Percentiles rank a stretch among this genome's conserved stretches.
Evolutionary conservation across 2,797 vertebrate genomes (phyloP).

Genomic region (Alcedo quadribrachys): DNA sequence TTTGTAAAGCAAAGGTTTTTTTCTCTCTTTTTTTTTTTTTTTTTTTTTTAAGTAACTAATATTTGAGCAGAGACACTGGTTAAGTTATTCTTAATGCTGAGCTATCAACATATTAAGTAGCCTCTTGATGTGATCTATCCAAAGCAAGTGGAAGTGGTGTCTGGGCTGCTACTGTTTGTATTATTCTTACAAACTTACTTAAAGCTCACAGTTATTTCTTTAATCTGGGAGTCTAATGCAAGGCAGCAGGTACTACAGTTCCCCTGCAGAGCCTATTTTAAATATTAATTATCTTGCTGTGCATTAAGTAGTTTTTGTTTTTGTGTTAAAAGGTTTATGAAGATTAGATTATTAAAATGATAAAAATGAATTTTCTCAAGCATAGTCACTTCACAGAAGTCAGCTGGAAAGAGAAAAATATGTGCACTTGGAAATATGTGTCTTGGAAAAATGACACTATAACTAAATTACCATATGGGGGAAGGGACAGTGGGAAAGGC

Average conservation of each 20-base stretch:
- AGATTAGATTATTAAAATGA: constrained; percentile 77
- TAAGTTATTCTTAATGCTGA: constrained; percentile 11
- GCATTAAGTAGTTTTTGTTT: constrained; percentile 74
- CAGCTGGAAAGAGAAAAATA: constrained; percentile 20
- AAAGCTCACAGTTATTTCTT: constrained; percentile 23
- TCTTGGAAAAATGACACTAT: not conserved
- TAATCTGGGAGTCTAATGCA: constrained; percentile 14
- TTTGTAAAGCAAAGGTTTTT: not conserved
- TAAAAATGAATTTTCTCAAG: constrained; percentile 73
- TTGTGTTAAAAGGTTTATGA: constrained; percentile 71
- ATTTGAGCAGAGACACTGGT: not conserved
- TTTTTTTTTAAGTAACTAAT: not conserved
- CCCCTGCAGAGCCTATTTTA: constrained; percentile 70
- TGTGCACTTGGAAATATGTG: not conserved
- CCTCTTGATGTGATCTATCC: not conserved
- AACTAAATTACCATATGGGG: not conserved
- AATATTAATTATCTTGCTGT: constrained; percentile 76
- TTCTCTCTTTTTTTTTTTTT: not conserved
- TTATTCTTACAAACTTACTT: constrained; percentile 29
- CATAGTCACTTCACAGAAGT: constrained; percentile 50
- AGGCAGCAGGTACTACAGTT: constrained; percentile 58
- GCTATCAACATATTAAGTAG: not conserved
- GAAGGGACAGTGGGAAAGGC: not conserved
- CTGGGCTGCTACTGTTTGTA: not conserved
- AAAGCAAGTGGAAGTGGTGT: not conserved